Conservation (phyloP, 2,888 invertebrate species). For the Acronicta aceris region DNA sequence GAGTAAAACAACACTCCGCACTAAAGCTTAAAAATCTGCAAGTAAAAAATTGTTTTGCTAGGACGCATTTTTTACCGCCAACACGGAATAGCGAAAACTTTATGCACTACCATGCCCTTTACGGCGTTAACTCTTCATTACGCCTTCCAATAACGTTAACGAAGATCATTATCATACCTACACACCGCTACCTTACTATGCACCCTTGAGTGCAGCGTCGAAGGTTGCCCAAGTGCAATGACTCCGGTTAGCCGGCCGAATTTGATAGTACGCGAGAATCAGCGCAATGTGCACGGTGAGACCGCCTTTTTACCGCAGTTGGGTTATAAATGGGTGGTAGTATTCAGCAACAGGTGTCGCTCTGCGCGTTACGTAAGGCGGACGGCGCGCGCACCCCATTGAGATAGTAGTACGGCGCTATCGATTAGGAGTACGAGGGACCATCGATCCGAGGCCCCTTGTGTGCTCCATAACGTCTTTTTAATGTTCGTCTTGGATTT, state of each 20-base stretch:
- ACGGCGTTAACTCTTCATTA: slow-evolving; percentile 62
- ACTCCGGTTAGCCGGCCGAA: slow-evolving; percentile 77
- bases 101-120: slow-evolving; percentile 47
- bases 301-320: slow-evolving; percentile 64
- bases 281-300: slow-evolving; percentile 49
- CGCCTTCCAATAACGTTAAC: slow-evolving; percentile 74
- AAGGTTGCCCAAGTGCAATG: slow-evolving; percentile 87
- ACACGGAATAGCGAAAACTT: slow-evolving; percentile 40
- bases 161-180: slow-evolving; percentile 84
- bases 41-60: slow-evolving; percentile 42
- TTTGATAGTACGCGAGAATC: slow-evolving; percentile 54
- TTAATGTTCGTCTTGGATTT: slow-evolving; percentile 73
- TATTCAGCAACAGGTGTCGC: slow-evolving; percentile 84
- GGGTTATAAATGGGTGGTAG: slow-evolving; percentile 83
- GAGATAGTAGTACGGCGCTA: slow-evolving; percentile 82
- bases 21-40: slow-evolving; percentile 49
- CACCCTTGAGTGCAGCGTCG: slow-evolving; percentile 87
- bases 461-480: slow-evolving; percentile 76
- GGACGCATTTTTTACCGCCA: slow-evolving; percentile 25
- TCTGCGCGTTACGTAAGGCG: slow-evolving; percentile 85
- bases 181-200: slow-evolving; percentile 78
- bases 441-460: slow-evolving; percentile 77
- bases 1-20: slow-evolving; percentile 36
- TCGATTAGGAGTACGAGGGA: slow-evolving; percentile 82
- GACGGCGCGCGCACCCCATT: slow-evolving; percentile 86